A percentile compares a stretch with the other conserved stretches of the same genome.
phyloP scores from a whole-genome alignment of 2,888 invertebrate species.

The Hedya salicella region DNA sequence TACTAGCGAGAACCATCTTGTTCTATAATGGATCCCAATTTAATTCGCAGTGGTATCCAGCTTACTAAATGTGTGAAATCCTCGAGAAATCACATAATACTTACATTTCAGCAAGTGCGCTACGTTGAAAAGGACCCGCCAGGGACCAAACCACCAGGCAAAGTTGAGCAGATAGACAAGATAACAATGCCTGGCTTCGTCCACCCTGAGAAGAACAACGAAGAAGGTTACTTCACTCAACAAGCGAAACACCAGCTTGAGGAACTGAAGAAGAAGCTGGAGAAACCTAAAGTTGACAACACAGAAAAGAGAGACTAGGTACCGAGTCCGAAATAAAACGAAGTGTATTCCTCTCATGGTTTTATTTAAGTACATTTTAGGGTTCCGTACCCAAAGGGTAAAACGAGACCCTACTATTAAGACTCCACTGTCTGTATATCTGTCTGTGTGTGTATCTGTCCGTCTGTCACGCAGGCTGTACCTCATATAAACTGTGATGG shows the following conservation, averaged over 20 bases:
- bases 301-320: conserved; percentile 52
- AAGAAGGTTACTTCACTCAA: conserved; percentile 58
- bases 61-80: background rate
- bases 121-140: conserved; percentile 7
- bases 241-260: conserved; percentile 55
- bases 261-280: conserved; percentile 56
- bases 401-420: too few species aligned
- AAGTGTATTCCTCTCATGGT: background rate
- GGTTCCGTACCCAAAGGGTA: too few species aligned
- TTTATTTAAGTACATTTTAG: too few species aligned
- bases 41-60: background rate
- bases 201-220: conserved; percentile 52
- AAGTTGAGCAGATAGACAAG: conserved; percentile 46
- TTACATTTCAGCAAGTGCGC: conserved; percentile 2
- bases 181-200: conserved; percentile 60
- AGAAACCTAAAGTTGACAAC: conserved; percentile 51
- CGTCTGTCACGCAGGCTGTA: too few species aligned
- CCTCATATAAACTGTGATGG: too few species aligned
- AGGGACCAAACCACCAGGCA: conserved; percentile 37
- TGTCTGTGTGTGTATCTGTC: too few species aligned
- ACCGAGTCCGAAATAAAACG: background rate
- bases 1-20: background rate
- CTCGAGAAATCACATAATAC: background rate
- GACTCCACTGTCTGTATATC: too few species aligned
- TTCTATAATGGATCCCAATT: background rate